Evolutionary conservation across 1,140 invertebrate species (phyloP), one percentile per base, ranked within the genome.

Genomic region (Microvelia longipes): DNA sequence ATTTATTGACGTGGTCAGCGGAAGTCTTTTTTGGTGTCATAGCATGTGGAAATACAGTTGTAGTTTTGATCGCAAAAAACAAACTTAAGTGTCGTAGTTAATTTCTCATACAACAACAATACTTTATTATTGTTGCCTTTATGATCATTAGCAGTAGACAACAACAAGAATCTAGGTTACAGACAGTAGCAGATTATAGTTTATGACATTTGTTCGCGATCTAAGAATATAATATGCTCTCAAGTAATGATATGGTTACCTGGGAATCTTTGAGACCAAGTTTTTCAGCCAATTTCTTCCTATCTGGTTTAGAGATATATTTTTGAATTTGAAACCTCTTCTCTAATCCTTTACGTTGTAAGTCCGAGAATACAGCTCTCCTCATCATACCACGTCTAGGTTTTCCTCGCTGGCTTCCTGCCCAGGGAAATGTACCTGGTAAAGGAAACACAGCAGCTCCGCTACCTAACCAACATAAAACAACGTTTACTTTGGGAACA

Each of bases 291-390:
- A 98, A 81, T 78, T 97, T 96, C 81, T 97, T 94, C 77, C 96
- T 86, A 80, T 98, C 95, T 0, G 95, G 95, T 79, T 98, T 98
- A 71, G 93, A 96, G 76, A 98, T 98, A 80, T 98, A 98, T 80
- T 98, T 98, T 80, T 98, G 95, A 19, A 95, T 85, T 79, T 95
- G 93, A 81, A 98, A 98, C 74, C 94, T 81, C 74, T 94, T 91
- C 80, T 98, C 96, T 66, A 98, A 82, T 0, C 96, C 96, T 74
- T 96, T 94, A 66, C 96, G 82, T 77, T 98, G 96, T 0, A 94
- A 86, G 78, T 97, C 94, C 66, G 91, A 96, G 81, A 93, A 93
- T 29, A 96, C 93, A 2, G 93, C 93, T 75, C 93, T 81, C 29
- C 94, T 81, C 88, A 98, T 93, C 93, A 98, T 97, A 0, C 94